Percentiles rank a stretch among this genome's conserved stretches.
phyloP scores from a whole-genome alignment of 2,797 vertebrate species.

The Crax fasciolata region DNA sequence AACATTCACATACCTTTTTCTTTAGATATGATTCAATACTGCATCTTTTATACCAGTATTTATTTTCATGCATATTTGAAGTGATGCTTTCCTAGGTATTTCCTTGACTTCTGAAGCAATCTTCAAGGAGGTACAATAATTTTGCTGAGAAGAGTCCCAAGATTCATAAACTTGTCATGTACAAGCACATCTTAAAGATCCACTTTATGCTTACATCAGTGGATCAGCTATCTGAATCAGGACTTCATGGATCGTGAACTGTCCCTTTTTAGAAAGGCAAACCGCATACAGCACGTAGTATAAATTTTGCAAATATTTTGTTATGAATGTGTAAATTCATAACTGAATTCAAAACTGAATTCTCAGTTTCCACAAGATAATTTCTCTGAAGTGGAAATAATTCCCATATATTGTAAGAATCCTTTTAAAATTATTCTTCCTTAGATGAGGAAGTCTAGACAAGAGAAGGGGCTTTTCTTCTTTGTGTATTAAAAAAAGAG shows the following conservation, averaged over 20 bases:
- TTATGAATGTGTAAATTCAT: neutral
- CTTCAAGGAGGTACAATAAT: neutral
- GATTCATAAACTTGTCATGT: neutral
- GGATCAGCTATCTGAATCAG: neutral
- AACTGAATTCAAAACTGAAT: no score
- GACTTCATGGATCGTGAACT: neutral
- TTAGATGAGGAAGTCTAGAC: neutral
- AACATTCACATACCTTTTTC: neutral
- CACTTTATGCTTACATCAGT: neutral
- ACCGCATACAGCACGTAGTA: neutral
- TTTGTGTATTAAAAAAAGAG: neutral
- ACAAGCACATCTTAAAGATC: neutral
- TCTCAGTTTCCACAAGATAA: neutral
- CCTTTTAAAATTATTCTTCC: neutral
- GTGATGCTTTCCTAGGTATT: neutral
- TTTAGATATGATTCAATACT: neutral
- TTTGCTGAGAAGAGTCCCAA: neutral
- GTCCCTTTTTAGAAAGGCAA: neutral
- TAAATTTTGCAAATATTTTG: neutral
- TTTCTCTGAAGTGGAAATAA: neutral
- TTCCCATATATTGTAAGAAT: neutral
- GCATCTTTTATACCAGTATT: neutral
- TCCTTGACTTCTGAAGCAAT: neutral
- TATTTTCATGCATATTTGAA: neutral
- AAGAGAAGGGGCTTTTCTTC: rapidly evolving